Conservation (phyloP, 2,113 vertebrate genomes). For the Nyctibius bracteatus region DNA sequence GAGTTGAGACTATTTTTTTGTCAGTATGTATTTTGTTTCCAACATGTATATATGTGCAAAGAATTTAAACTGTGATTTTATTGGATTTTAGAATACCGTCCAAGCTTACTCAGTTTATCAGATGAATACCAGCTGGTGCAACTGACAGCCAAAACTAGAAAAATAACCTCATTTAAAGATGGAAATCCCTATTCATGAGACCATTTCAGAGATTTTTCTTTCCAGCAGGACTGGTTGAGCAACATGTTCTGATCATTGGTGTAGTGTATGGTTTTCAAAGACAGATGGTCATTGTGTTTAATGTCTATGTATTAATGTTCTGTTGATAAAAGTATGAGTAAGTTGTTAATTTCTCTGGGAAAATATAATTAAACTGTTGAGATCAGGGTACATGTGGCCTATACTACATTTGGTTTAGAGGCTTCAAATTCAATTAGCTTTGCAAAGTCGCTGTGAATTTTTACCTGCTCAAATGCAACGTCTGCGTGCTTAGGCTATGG, state of each 20-base stretch:
- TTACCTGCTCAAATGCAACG: background rate
- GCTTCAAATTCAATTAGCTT: background rate
- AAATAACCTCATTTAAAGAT: constrained; percentile 25
- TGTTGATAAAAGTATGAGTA: constrained; percentile 39
- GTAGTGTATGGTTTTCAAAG: background rate
- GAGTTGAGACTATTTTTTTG: background rate
- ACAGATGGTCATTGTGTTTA: constrained; percentile 30
- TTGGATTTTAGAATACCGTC: constrained; percentile 1
- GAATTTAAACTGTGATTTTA: background rate
- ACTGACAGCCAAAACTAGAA: constrained; percentile 38
- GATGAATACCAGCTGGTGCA: constrained; percentile 43
- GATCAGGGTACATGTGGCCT: background rate
- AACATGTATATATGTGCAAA: background rate
- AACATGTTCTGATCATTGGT: background rate
- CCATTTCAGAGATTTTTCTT: background rate
- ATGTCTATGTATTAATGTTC: constrained; percentile 17
- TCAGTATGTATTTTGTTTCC: background rate
- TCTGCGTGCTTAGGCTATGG: background rate
- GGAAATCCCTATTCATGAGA: constrained; percentile 47
- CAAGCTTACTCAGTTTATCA: background rate
- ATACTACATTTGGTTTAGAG: background rate
- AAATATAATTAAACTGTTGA: background rate
- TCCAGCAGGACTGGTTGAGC: constrained; percentile 23
- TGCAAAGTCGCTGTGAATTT: background rate
- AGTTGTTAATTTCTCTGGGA: constrained; percentile 22